Conservation (phyloP, 2,797 vertebrate species). For the Cetoscarus ocellatus region DNA sequence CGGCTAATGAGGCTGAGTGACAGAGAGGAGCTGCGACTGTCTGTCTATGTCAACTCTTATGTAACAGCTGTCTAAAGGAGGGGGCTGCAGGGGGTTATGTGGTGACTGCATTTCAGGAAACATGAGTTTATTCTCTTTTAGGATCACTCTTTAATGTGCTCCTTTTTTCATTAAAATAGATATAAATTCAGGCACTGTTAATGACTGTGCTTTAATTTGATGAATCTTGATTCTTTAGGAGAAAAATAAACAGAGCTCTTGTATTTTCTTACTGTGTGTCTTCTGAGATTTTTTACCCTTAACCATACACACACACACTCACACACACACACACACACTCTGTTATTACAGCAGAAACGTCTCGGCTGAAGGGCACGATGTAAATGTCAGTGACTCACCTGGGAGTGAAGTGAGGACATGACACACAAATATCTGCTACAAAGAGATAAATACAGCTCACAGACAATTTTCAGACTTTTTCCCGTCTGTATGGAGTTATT, state of each 20-base stretch:
- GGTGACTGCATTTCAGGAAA: background rate
- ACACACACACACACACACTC: conserved; percentile 16
- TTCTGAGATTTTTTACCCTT: conserved; percentile 2
- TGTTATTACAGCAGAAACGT: conserved; percentile 39
- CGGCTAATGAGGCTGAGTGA: conserved; percentile 55
- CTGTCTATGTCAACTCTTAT: conserved; percentile 28
- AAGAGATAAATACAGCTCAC: conserved; percentile 39
- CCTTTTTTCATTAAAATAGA: too few relatives aligned
- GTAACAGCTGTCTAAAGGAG: conserved; percentile 5
- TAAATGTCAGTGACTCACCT: conserved; percentile 65
- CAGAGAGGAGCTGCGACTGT: conserved; percentile 28
- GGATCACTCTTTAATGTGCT: too few relatives aligned
- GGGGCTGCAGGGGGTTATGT: background rate
- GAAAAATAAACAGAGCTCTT: background rate
- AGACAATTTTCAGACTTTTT: background rate
- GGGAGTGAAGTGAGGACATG: conserved; percentile 36
- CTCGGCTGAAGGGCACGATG: conserved; percentile 53
- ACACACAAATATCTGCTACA: conserved; percentile 38
- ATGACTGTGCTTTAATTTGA: too few relatives aligned
- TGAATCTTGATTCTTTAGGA: too few relatives aligned
- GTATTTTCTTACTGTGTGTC: conserved; percentile 3
- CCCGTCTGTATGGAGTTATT: background rate
- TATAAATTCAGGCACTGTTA: too few relatives aligned
- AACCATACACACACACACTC: conserved; percentile 5
- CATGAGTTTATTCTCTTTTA: too few relatives aligned